Evolutionary conservation across 2,113 vertebrate species (phyloP).

Genomic region (Perccottus glenii): DNA sequence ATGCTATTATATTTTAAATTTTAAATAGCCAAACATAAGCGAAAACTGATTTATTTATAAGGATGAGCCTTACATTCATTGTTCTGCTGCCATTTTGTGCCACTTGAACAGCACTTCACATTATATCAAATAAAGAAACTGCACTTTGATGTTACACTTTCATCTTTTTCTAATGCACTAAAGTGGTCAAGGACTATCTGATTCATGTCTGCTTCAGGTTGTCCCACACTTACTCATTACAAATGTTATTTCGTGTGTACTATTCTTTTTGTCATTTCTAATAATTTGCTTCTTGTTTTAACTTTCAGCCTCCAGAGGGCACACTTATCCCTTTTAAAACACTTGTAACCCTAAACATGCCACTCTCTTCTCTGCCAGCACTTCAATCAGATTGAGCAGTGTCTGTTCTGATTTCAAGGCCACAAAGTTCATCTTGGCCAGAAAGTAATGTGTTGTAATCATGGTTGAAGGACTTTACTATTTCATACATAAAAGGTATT

Average conservation of each 20-base stretch:
- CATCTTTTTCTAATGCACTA: not conserved
- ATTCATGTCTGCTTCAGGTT: not conserved
- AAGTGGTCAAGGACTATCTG: not conserved
- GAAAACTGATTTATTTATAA: conserved; percentile 11
- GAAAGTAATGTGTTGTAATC: too few relatives aligned
- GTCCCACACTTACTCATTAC: not conserved
- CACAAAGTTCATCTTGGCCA: too few relatives aligned
- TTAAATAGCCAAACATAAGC: conserved; percentile 18
- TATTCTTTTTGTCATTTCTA: not conserved
- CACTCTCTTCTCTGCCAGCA: not conserved
- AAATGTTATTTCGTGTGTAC: not conserved
- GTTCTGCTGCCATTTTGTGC: conserved; percentile 45
- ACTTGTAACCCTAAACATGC: too few relatives aligned
- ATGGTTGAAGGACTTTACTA: too few relatives aligned
- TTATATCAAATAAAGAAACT: conserved; percentile 63
- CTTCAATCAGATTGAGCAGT: not conserved
- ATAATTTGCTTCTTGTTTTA: conserved; percentile 3
- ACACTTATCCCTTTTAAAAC: not conserved
- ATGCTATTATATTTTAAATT: conserved; percentile 27
- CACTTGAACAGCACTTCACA: conserved; percentile 39
- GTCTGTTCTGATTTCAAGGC: not conserved
- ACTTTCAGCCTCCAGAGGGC: conserved; percentile 17
- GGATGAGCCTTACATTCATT: conserved; percentile 48
- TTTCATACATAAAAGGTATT: not conserved
- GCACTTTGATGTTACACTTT: conserved; percentile 49